Evolutionary conservation across 1,140 invertebrate species (phyloP).

Genomic region (Megalopta genalis): DNA sequence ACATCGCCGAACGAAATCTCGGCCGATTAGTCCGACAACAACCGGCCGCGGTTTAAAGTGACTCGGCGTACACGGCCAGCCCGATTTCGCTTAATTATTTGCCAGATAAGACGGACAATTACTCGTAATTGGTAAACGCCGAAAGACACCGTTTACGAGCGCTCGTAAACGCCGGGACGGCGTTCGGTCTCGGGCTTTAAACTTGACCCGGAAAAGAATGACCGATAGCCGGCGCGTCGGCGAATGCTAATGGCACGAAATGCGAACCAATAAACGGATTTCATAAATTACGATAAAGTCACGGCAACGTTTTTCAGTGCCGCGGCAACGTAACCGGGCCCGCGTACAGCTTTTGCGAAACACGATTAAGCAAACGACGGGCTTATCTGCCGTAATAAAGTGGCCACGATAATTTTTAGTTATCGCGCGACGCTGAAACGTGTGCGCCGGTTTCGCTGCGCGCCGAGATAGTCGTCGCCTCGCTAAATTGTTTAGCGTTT

Average conservation of each 20-base stretch:
- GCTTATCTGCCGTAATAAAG: conserved; percentile 43
- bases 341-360: conserved; percentile 23
- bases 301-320: not conserved
- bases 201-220: not conserved
- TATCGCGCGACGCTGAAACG: conserved; percentile 30
- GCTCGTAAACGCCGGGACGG: not conserved
- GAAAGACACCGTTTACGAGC: not conserved
- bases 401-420: conserved; percentile 35
- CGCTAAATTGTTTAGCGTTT: conserved; percentile 20
- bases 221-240: not conserved
- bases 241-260: not conserved
- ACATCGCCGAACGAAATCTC: no score
- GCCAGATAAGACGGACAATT: not conserved
- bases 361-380: conserved; percentile 31
- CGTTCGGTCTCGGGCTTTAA: not conserved
- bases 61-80: not conserved
- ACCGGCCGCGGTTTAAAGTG: no score
- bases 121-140: not conserved
- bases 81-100: not conserved
- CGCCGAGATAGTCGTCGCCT: conserved; percentile 18
- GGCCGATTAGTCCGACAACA: no score
- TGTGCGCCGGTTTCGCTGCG: not conserved
- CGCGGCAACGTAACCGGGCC: not conserved
- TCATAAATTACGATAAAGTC: conserved; percentile 31
- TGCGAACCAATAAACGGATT: conserved; percentile 12